A percentile compares a stretch with the other conserved stretches of the same genome.
Evolutionary conservation across 2,113 vertebrate species (phyloP).

Genomic region (Psettodes erumei): DNA sequence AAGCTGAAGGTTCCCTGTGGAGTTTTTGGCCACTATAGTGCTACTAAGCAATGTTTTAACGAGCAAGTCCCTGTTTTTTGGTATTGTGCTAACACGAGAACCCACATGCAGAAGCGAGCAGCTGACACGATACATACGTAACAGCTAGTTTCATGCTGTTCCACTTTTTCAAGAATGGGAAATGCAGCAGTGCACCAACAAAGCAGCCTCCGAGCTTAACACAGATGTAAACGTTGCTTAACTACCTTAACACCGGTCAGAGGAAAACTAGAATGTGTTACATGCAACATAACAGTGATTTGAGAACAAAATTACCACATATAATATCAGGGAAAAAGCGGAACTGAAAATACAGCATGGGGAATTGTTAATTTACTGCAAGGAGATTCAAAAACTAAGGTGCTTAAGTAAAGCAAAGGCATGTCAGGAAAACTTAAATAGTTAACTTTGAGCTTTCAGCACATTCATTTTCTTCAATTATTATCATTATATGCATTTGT

Average conservation of each 20-base stretch:
- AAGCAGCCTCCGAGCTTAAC: no score
- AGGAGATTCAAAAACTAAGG: background rate
- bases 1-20: background rate
- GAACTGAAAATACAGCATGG: background rate
- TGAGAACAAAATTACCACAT: background rate
- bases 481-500: conserved; percentile 6
- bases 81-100: background rate
- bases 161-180: background rate
- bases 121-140: no score
- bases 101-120: background rate
- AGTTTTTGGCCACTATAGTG: background rate
- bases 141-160: background rate
- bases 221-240: no score
- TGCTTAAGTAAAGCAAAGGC: background rate
- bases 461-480: background rate
- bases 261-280: background rate
- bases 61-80: background rate
- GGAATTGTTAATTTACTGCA: background rate
- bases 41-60: background rate
- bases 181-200: background rate
- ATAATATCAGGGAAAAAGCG: background rate
- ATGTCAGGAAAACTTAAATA: conserved; percentile 1
- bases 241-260: background rate
- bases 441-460: background rate
- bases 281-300: background rate